Evolutionary conservation across 2,888 invertebrate species (phyloP), one percentile per base, ranked within the genome.

Genomic region (Rhagium mordax): DNA sequence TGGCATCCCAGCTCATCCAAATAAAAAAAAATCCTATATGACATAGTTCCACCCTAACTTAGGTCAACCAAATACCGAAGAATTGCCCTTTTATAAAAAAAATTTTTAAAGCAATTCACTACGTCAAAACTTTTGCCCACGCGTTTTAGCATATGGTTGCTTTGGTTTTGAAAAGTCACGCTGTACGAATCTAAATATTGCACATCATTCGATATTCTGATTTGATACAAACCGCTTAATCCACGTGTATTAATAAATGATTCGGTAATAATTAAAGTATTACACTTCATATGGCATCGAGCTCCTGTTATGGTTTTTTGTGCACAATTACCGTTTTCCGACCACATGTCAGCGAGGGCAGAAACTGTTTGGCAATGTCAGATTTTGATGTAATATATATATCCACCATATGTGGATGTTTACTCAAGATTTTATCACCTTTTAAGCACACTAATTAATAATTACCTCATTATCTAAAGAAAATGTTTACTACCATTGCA

Each of bases 361-460:
- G 21, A 13, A 61, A n/a, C 48, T 48, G 47, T 61, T 41, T 61
- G 13, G 61, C 15, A 21, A 48, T 59, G 59, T 18, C 16, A 48
- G 7, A 13, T 47, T 18, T 33, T n/a, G 41, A 61, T 49, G 48
- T 64, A 48, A n/a, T 55, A 64, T 64, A 24, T 64, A 27, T 65
- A 29, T 27, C 53, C 53, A 59, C 71, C 60, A 77, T 73, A 74
- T 72, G 76, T 66, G 41, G 24, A 24, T 76, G 72, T 76, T 76
- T 76, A 60, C 62, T 66, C 59, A 68, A 64, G 48, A 48, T 69
- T 70, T 77, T 77, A 77, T 77, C 75, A 61, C 48, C 57, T 70
- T 75, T 77, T 72, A 74, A 74, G 66, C 77, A 72, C 49, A 51
- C 24, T 71, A 74, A 77, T 77, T 75, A 77, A 67, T 61, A 69